Evolutionary conservation across 2,113 vertebrate species (phyloP).

Genomic region (Solea solea): DNA sequence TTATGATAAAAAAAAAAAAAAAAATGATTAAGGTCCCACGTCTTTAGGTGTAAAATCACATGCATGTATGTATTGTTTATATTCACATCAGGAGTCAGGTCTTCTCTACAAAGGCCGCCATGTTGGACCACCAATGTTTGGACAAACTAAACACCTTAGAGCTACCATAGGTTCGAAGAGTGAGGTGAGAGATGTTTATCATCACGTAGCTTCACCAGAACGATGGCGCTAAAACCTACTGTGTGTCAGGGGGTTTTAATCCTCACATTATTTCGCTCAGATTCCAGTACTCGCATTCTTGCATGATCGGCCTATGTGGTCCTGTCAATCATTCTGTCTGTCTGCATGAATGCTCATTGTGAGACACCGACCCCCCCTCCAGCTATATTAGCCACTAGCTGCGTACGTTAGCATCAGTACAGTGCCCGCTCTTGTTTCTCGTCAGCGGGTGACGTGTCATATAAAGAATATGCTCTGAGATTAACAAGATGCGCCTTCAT

Average conservation of each 20-base stretch:
- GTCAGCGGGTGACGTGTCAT: slow-evolving; percentile 46
- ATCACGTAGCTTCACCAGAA: too few relatives aligned
- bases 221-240: not conserved
- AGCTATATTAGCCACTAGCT: slow-evolving; percentile 52
- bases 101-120: too few relatives aligned
- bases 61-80: too few relatives aligned
- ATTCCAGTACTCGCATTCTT: slow-evolving; percentile 54
- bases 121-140: too few relatives aligned
- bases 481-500: slow-evolving; percentile 68
- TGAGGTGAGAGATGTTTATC: too few relatives aligned
- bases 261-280: slow-evolving; percentile 36
- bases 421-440: slow-evolving; percentile 69
- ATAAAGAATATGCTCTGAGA: slow-evolving; percentile 38
- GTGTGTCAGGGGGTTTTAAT: slow-evolving; percentile 16
- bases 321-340: slow-evolving; percentile 52
- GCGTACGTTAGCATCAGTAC: slow-evolving; percentile 53
- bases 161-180: too few relatives aligned
- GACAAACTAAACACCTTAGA: too few relatives aligned
- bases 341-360: slow-evolving; percentile 68
- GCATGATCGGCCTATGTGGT: slow-evolving; percentile 56
- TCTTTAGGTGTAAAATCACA: too few relatives aligned
- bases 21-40: too few relatives aligned
- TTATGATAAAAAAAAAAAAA: too few relatives aligned
- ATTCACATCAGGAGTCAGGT: too few relatives aligned
- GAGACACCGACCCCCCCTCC: slow-evolving; percentile 48